Evolutionary conservation across 2,888 invertebrate species (phyloP), one percentile per base, ranked within the genome.

Genomic region (Norana najaformis): DNA sequence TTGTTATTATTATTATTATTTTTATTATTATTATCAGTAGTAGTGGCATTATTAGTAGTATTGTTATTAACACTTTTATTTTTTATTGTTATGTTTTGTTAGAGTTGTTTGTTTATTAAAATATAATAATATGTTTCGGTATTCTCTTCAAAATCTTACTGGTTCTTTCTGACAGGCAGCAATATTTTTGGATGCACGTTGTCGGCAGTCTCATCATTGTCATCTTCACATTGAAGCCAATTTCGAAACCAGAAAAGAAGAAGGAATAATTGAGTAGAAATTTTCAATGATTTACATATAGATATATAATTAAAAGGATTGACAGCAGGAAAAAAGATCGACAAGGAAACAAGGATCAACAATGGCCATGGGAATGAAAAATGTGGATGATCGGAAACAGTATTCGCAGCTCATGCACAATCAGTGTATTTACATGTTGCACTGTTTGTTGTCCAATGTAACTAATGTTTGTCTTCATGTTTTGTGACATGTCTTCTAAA

Each of bases 111-210:
- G 35, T 14, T 85, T 85, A 37, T 16, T 85, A 37, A n/a, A 35
- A 36, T 36, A 13, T 35, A 16, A 5, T 85, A 85, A 30, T 11
- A 8, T 35, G 6, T 36, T 20, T 36, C 20, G 2, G 34, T 85
- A 23, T 36, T 85, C 36, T n/a, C n/a, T n/a, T n/a, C n/a, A n/a
- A n/a, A n/a, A n/a, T n/a, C n/a, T n/a, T n/a, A n/a, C n/a, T 85
- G 35, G 34, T 85, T 85, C 37, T 85, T 36, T 35, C 23, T 85
- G 20, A 36, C 34, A 85, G 85, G 85, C 85, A 85, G n/a, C 85
- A 36, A 35, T 85, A 85, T 37, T 85, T 85, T 37, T 85, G 85
- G 85, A 85, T 85, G 85, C 85, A 85, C 23, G n/a, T 85, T 23
- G 37, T 85, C 23, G 85, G 36, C 11, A 35, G 85, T 36, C 35